These are phyloP conservation scores for Desmophyllum pertusum DNA, from an alignment of 92 coral and sea anemone genomes.

Conservation along the genomic window DNA sequence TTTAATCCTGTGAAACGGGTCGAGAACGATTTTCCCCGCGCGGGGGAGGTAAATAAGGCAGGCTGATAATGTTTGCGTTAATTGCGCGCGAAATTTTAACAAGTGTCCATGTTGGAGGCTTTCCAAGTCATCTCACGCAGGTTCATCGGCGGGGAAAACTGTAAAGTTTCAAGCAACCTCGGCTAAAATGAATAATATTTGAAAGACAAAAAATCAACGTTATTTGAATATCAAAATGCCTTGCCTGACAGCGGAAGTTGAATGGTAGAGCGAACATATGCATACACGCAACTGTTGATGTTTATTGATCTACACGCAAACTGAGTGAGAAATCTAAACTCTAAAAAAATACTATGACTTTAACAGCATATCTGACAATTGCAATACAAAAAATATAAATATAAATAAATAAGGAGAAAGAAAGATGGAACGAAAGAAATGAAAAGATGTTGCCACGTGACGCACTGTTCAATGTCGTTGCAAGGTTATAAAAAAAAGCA, in stretches of 20 bases:
- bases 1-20: neutral
- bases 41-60: neutral
- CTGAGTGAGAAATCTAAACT: neutral
- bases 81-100: constrained; percentile 17
- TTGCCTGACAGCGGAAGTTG: constrained; percentile 44
- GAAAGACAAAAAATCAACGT: neutral
- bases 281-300: constrained; percentile 4
- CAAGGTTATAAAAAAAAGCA: neutral
- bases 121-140: neutral
- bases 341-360: neutral
- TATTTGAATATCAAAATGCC: constrained; percentile 2
- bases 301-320: neutral
- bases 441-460: neutral
- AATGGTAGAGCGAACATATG: neutral
- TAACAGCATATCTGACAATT: neutral
- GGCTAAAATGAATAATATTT: neutral
- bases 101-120: neutral
- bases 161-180: neutral
- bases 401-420: neutral
- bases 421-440: neutral
- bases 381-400: neutral
- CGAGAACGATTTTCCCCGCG: neutral
- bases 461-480: neutral
- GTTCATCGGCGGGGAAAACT: neutral
- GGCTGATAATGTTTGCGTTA: neutral